phyloP scores from a whole-genome alignment of 1,140 invertebrate genomes.

The Sogatella furcifera region DNA sequence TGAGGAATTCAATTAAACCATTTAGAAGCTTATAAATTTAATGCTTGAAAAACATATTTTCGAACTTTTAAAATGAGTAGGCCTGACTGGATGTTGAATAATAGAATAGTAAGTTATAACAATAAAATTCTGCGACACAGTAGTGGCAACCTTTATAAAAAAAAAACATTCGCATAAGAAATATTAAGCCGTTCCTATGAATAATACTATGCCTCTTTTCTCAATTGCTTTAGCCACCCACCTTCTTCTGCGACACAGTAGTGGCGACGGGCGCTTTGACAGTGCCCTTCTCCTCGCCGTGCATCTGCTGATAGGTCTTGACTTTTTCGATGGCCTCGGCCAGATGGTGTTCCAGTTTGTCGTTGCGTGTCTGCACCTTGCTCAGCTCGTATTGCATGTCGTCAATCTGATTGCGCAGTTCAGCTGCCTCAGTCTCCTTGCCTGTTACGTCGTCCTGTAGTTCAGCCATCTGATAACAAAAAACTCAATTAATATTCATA shows the following conservation, averaged over 20 bases:
- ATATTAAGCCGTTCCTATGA: too few species aligned
- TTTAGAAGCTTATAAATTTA: too few species aligned
- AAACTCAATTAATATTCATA: too few species aligned
- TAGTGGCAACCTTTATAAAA: too few species aligned
- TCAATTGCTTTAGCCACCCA: slow-evolving; percentile 20
- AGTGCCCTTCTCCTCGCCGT: slow-evolving; percentile 40
- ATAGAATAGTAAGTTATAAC: too few species aligned
- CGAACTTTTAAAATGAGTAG: too few species aligned
- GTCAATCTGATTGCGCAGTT: slow-evolving; percentile 90
- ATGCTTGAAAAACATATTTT: too few species aligned
- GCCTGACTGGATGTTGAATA: too few species aligned
- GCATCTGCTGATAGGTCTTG: slow-evolving; percentile 70
- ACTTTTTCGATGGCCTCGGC: slow-evolving; percentile 84
- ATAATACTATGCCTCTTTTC: too few species aligned
- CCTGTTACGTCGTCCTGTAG: slow-evolving; percentile 83
- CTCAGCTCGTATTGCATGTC: slow-evolving; percentile 89
- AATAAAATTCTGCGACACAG: too few species aligned
- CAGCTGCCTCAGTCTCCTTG: slow-evolving; percentile 87
- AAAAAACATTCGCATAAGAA: too few species aligned
- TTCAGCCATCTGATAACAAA: slow-evolving; percentile 56
- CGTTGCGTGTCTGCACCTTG: slow-evolving; percentile 76
- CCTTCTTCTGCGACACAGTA: slow-evolving; percentile 51
- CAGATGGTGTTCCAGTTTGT: slow-evolving; percentile 82
- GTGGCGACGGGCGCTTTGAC: slow-evolving; percentile 39
- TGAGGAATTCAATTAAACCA: too few species aligned